A percentile compares a stretch with the other conserved stretches of the same genome.
Conservation (phyloP, 2,797 vertebrate species). For the Petrocephalus schoutedeni region DNA sequence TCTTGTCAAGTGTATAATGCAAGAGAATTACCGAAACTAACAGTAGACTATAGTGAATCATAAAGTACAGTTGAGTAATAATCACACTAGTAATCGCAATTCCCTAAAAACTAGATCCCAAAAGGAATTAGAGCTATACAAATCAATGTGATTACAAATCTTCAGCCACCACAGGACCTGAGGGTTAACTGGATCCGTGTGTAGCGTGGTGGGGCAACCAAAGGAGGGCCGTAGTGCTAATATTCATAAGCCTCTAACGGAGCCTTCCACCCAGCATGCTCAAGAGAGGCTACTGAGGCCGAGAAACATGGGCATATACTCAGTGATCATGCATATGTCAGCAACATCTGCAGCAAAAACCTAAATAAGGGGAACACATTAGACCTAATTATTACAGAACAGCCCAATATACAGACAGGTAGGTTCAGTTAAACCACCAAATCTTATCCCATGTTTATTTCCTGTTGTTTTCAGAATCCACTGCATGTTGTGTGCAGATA, state of each 20-base stretch:
- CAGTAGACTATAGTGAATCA: neutral
- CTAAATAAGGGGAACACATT: neutral
- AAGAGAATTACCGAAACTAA: neutral
- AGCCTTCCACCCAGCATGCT: neutral
- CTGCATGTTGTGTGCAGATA: neutral
- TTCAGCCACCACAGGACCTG: neutral
- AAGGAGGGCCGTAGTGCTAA: neutral
- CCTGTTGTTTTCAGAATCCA: neutral
- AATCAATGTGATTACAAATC: neutral
- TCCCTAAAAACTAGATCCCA: neutral
- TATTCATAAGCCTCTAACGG: neutral
- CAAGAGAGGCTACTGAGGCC: neutral
- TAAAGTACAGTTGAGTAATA: neutral
- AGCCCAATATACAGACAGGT: neutral
- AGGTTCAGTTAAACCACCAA: neutral
- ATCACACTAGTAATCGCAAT: neutral
- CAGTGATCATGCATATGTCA: neutral
- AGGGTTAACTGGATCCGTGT: neutral
- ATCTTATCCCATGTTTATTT: neutral
- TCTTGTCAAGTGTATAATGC: neutral
- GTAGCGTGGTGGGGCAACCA: neutral
- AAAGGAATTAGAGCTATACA: neutral
- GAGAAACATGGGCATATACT: neutral
- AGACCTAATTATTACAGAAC: neutral
- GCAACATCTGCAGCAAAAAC: neutral